phyloP scores from a whole-genome alignment of 2,113 vertebrate genomes.

The Cairina moschata region DNA sequence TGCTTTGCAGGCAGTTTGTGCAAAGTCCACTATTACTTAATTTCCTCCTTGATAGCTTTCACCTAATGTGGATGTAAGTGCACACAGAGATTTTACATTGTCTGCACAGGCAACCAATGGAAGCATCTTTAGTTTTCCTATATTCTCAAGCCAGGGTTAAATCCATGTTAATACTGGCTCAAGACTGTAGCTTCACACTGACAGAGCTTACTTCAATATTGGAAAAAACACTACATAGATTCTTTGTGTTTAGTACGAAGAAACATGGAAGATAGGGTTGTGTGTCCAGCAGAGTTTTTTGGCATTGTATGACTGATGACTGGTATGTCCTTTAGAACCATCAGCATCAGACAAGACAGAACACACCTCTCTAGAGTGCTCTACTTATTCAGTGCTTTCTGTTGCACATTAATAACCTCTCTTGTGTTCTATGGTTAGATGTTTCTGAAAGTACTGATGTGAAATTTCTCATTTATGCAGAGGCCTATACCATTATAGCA shows the following conservation, averaged over 20 bases:
- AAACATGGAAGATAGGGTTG: background rate
- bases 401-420: background rate
- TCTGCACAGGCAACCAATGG: background rate
- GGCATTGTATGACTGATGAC: background rate
- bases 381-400: background rate
- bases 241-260: background rate
- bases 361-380: background rate
- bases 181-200: background rate
- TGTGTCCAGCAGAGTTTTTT: background rate
- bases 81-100: background rate
- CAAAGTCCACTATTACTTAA: background rate
- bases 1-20: background rate
- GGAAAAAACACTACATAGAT: background rate
- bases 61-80: background rate
- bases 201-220: background rate
- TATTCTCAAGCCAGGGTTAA: background rate
- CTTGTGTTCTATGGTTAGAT: background rate
- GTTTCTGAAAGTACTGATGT: background rate
- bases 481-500: background rate
- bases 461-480: background rate
- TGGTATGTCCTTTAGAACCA: background rate
- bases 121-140: background rate
- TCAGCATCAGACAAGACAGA: background rate
- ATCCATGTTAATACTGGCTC: background rate
- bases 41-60: background rate